Conservation (phyloP, 2,113 vertebrate species). For the Micromys minutus region DNA sequence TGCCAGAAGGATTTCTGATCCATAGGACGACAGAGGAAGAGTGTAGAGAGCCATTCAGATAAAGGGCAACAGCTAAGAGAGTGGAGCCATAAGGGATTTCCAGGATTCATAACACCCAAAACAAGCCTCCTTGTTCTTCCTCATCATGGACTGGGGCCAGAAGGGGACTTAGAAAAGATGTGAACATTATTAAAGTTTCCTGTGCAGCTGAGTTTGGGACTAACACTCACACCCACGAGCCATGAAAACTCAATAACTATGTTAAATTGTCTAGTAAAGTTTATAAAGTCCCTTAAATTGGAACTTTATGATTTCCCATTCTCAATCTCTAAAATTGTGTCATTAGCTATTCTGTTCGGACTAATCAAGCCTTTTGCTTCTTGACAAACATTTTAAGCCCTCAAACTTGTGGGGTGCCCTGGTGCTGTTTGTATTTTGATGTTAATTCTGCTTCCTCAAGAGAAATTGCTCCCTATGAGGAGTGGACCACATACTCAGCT, state of each 20-base stretch:
- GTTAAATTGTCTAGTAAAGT: neutral
- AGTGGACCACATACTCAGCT: too few relatives aligned
- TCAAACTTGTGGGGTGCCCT: neutral
- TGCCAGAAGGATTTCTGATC: neutral
- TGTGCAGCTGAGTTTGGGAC: neutral
- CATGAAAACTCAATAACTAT: neutral
- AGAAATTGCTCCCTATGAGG: too few relatives aligned
- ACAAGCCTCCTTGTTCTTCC: neutral
- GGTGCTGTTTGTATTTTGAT: too few relatives aligned
- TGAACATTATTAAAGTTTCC: slow-evolving; percentile 4
- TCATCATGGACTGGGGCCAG: neutral
- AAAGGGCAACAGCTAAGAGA: neutral
- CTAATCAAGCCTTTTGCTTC: slow-evolving; percentile 13
- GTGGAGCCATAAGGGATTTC: neutral
- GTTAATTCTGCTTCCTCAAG: too few relatives aligned
- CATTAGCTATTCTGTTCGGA: neutral
- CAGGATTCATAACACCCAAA: neutral
- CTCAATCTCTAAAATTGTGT: neutral
- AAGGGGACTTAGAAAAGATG: neutral
- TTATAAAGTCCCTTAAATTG: slow-evolving; percentile 18
- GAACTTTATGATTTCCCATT: slow-evolving; percentile 12
- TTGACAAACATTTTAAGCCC: slow-evolving; percentile 10
- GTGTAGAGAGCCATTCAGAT: neutral
- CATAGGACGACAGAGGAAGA: neutral
- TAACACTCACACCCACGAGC: neutral